Evolutionary conservation across 1,140 invertebrate genomes (phyloP).

Genomic region (Brachionus asplanchnoidis): DNA sequence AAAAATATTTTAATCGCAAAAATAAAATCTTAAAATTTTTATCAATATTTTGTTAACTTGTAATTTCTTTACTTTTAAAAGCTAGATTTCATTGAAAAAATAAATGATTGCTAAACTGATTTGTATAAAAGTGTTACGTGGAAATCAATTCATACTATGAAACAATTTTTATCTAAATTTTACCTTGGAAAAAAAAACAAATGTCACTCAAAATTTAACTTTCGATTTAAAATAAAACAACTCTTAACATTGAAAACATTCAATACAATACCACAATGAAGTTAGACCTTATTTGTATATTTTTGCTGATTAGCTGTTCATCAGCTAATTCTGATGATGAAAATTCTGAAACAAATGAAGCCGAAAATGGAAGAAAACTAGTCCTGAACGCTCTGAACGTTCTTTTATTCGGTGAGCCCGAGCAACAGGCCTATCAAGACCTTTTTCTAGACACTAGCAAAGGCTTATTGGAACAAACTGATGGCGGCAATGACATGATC

Average conservation of each 20-base stretch:
- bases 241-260: background rate
- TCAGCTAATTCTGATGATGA: background rate
- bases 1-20: no score
- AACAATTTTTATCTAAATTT: background rate
- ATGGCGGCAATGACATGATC: constrained; percentile 4
- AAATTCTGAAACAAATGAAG: background rate
- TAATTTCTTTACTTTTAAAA: background rate
- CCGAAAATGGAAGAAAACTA: background rate
- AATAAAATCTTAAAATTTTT: no score
- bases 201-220: background rate
- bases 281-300: background rate
- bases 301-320: background rate
- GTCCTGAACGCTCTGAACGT: constrained; percentile 4
- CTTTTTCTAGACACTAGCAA: constrained; percentile 28
- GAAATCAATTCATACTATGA: background rate
- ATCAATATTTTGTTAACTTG: background rate
- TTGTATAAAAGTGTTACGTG: background rate
- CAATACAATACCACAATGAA: background rate
- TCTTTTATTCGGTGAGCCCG: background rate
- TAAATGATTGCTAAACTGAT: background rate
- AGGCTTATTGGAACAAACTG: background rate
- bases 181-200: background rate
- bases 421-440: constrained; percentile 4
- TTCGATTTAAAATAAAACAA: background rate
- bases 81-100: background rate